Conservation (phyloP, 2,797 vertebrate species). For the Gambusia yucatana region DNA sequence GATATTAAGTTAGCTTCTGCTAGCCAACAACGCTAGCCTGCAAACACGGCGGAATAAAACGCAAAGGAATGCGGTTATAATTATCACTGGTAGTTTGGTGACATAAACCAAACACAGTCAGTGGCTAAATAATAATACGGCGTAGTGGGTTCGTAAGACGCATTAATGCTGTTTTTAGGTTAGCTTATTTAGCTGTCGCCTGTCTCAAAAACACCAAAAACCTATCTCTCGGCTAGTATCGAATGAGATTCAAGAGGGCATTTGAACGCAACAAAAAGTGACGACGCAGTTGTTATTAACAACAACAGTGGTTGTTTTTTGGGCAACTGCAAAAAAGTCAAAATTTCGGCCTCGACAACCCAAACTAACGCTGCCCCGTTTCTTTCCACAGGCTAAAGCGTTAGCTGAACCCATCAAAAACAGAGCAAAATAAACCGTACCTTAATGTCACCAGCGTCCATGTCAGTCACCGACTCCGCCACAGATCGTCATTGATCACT, state of each 20-base stretch:
- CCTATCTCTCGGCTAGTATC: neutral
- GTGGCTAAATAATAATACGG: neutral
- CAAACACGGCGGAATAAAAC: neutral
- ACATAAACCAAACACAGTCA: neutral
- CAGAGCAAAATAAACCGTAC: slow-evolving; percentile 54
- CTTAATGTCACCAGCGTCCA: slow-evolving; percentile 83
- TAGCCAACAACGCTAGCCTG: slow-evolving; percentile 42
- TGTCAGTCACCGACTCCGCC: slow-evolving; percentile 72
- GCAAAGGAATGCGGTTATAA: neutral
- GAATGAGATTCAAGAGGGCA: neutral
- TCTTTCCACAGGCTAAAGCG: slow-evolving; percentile 18
- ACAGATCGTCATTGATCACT: slow-evolving; percentile 63
- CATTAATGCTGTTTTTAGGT: slow-evolving; percentile 47
- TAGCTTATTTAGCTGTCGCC: slow-evolving; percentile 34
- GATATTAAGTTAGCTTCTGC: slow-evolving; percentile 34
- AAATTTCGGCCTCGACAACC: slow-evolving; percentile 21
- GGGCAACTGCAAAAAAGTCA: neutral
- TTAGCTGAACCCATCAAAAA: slow-evolving; percentile 26
- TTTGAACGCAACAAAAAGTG: neutral
- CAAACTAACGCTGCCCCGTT: neutral
- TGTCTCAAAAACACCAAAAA: slow-evolving; percentile 16
- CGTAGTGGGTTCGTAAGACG: neutral
- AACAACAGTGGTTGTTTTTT: fast-evolving
- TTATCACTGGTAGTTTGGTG: fast-evolving
- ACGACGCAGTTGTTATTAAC: neutral